Evolutionary conservation across 2,113 vertebrate genomes (phyloP), one percentile per base, ranked within the genome.

Genomic region (Limanda limanda): DNA sequence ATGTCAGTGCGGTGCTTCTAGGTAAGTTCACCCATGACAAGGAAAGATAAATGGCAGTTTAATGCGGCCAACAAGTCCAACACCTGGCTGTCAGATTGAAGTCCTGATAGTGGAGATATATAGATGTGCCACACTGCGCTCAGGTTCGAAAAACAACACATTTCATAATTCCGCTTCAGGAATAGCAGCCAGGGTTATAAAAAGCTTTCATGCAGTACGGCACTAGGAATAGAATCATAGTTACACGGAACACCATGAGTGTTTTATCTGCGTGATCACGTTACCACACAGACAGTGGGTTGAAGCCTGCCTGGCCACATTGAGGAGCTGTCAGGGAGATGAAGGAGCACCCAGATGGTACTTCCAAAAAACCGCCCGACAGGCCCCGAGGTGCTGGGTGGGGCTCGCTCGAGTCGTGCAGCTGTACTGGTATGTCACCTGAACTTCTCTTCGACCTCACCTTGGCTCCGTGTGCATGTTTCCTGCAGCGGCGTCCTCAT

Each of bases 311-410:
- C 67, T 57, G 78, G 65, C 78, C 68, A 71, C 79, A 74, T 74
- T 75, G 76, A 82, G 63, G 55, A 88, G 71, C 88, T 88, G 89
- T 89, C 90, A 74, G 71, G 61, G 60, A 89, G 82, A 82, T 90
- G 84, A 90, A 85, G 80, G 80, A 88, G 91, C 86, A 91, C 87
- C 91, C 95, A 95, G 94, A 92, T 96, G 95, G 89, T 87, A 89
- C 86, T 91, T 91, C 90, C 68, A 91, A 93, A 91, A 87, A 79
- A 54, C 93, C 89, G 89, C 92, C 75, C 5, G 27, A 78, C 81
- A 70, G 58, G 70, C 79, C 91, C 91, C 76, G 79, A 90, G 94
- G 93, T 86, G 86, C 48, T 88, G 78, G 91, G 88, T 70, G 89
- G 83, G 83, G 84, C 77, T 86, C 12, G 24, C 24, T 84, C 74